phyloP scores from a whole-genome alignment of 2,113 vertebrate species.

The Jacana jacana region DNA sequence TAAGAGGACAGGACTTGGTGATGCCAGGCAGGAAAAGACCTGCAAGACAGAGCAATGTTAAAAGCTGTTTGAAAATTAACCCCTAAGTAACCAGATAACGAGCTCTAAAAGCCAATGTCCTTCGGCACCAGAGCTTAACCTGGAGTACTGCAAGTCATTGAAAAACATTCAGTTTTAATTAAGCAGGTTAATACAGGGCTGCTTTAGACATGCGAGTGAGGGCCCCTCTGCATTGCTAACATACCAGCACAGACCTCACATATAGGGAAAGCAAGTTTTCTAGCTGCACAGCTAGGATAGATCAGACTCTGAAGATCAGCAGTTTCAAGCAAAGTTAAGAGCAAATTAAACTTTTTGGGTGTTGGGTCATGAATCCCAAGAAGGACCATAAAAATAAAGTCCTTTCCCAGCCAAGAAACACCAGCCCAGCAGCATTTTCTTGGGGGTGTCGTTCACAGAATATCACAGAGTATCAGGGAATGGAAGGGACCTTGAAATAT shows the following conservation, averaged over 20 bases:
- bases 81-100: not conserved
- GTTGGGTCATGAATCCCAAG: not conserved
- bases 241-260: not conserved
- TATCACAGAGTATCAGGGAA: no score
- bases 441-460: not conserved
- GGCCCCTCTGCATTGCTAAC: not conserved
- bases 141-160: not conserved
- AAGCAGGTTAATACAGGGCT: not conserved
- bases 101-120: not conserved
- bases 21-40: not conserved
- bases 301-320: not conserved
- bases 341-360: not conserved
- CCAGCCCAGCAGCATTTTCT: not conserved
- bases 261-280: not conserved
- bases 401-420: not conserved
- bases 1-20: not conserved
- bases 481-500: no score
- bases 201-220: not conserved
- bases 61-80: not conserved
- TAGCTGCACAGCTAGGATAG: not conserved
- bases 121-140: not conserved
- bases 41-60: not conserved
- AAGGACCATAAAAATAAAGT: not conserved
- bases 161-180: not conserved
- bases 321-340: not conserved